These are phyloP conservation scores for Eriocheir sinensis DNA, from an alignment of 1,140 invertebrate genomes.

Conservation along the genomic window DNA sequence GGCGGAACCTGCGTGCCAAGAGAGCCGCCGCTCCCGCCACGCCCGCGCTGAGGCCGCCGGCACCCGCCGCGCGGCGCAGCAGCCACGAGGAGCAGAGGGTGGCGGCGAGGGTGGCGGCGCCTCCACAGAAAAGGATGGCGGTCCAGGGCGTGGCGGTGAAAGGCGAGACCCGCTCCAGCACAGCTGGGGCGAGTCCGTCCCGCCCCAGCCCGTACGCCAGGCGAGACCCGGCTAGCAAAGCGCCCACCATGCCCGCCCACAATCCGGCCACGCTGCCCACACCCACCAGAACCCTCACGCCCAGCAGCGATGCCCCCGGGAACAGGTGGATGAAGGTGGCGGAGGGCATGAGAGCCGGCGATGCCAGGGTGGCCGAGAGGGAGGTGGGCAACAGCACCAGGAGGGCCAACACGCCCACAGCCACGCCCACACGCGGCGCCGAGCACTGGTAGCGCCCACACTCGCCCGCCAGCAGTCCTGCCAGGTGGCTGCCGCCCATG, in stretches of 20 bases:
- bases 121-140: constrained; percentile 60
- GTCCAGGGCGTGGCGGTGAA: constrained; percentile 64
- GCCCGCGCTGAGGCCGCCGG: constrained; percentile 61
- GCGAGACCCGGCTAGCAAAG: constrained; percentile 56
- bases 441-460: constrained; percentile 49
- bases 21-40: constrained; percentile 66
- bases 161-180: constrained; percentile 22
- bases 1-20: constrained; percentile 63
- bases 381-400: constrained; percentile 61
- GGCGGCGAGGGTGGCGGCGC: constrained; percentile 50
- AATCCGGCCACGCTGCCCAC: constrained; percentile 70
- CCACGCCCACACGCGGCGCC: constrained; percentile 45
- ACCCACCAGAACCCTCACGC: constrained; percentile 67
- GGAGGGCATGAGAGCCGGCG: constrained; percentile 29
- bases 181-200: constrained; percentile 58
- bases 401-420: constrained; percentile 57
- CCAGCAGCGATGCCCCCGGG: constrained; percentile 60
- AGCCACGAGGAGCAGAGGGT: constrained; percentile 57
- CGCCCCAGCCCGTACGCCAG: constrained; percentile 56
- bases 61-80: constrained; percentile 64
- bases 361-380: constrained; percentile 54
- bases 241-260: constrained; percentile 63
- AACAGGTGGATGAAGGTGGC: constrained; percentile 62
- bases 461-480: constrained; percentile 64
- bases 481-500: constrained; percentile 52